Percentiles rank a stretch among this genome's conserved stretches.
Evolutionary conservation across 2,797 vertebrate genomes (phyloP).

Genomic region (Ammospiza maritima): DNA sequence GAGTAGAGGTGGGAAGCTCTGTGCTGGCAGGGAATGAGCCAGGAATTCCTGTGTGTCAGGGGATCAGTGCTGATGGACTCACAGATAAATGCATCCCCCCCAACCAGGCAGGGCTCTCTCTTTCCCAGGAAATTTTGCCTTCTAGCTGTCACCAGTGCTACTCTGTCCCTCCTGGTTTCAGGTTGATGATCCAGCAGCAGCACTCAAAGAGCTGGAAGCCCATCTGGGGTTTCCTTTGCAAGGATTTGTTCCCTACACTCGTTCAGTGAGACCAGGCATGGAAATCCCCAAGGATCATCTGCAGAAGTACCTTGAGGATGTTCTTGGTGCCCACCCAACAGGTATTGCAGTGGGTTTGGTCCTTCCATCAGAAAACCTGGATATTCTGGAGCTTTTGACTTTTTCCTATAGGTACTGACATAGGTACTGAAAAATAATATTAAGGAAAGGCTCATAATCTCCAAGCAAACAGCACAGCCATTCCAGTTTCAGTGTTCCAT

Average conservation of each 20-base stretch:
- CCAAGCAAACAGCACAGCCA: not conserved
- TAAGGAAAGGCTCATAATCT: not conserved
- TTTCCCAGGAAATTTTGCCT: not conserved
- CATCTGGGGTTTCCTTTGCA: slow-evolving; percentile 77
- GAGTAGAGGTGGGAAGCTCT: not conserved
- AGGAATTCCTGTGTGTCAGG: not conserved
- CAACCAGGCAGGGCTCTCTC: not conserved
- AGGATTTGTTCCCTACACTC: slow-evolving; percentile 63
- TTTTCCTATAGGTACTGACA: not conserved
- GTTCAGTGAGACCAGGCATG: slow-evolving; percentile 65
- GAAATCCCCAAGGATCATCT: slow-evolving; percentile 76
- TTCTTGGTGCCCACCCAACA: slow-evolving; percentile 60
- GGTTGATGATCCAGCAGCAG: slow-evolving; percentile 74
- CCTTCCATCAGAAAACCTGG: not conserved
- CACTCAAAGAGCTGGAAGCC: slow-evolving; percentile 78
- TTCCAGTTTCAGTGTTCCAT: not conserved
- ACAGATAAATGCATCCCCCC: not conserved
- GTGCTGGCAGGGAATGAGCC: not conserved
- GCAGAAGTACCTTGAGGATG: slow-evolving; percentile 75
- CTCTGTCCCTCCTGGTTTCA: slow-evolving; percentile 30
- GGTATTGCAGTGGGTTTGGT: slow-evolving; percentile 60
- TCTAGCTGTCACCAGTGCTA: not conserved
- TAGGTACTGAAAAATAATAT: not conserved
- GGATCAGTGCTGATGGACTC: not conserved
- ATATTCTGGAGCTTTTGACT: not conserved